Percentiles rank a stretch among this genome's conserved stretches.
Conservation (phyloP, 2,797 vertebrate genomes). For the Philypnodon macrostomus region DNA sequence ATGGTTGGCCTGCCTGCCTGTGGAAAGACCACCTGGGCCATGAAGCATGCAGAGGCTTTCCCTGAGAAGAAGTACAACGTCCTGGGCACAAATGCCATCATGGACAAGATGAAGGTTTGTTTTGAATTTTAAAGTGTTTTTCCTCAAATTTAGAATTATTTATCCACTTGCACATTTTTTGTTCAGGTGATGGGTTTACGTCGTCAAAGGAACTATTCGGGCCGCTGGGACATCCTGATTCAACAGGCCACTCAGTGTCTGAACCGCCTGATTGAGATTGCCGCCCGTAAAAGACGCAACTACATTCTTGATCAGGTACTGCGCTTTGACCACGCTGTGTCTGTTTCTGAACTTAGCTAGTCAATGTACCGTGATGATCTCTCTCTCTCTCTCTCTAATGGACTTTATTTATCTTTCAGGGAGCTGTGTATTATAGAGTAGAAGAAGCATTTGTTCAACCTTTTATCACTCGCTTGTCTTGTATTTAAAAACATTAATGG, state of each 20-base stretch:
- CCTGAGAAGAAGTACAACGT: slow-evolving; percentile 92
- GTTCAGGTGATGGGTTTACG: slow-evolving; percentile 92
- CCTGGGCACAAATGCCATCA: slow-evolving; percentile 93
- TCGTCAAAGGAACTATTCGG: slow-evolving; percentile 89
- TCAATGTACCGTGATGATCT: slow-evolving; percentile 72
- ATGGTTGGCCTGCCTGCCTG: slow-evolving; percentile 94
- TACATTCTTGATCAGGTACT: slow-evolving; percentile 95
- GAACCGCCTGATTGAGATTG: slow-evolving; percentile 92
- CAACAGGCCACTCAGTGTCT: slow-evolving; percentile 95
- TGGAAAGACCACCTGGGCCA: slow-evolving; percentile 93
- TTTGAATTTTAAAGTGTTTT: background rate
- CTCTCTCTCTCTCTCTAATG: slow-evolving; percentile 72
- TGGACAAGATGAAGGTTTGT: slow-evolving; percentile 95
- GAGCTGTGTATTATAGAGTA: slow-evolving; percentile 77
- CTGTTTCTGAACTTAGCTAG: slow-evolving; percentile 61
- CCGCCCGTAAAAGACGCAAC: slow-evolving; percentile 92
- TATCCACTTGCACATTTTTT: accelerated
- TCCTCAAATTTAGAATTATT: background rate
- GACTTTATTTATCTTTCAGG: slow-evolving; percentile 80
- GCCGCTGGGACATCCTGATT: slow-evolving; percentile 92
- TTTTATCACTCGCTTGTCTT: slow-evolving; percentile 72
- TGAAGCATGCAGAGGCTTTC: slow-evolving; percentile 81
- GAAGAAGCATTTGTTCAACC: slow-evolving; percentile 69
- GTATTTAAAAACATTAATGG: slow-evolving; percentile 67
- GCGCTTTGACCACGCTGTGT: slow-evolving; percentile 38